These are phyloP conservation scores for Galeopsomyia nigrocyanea DNA, from an alignment of 2,888 invertebrate genomes.

Conservation along the genomic window DNA sequence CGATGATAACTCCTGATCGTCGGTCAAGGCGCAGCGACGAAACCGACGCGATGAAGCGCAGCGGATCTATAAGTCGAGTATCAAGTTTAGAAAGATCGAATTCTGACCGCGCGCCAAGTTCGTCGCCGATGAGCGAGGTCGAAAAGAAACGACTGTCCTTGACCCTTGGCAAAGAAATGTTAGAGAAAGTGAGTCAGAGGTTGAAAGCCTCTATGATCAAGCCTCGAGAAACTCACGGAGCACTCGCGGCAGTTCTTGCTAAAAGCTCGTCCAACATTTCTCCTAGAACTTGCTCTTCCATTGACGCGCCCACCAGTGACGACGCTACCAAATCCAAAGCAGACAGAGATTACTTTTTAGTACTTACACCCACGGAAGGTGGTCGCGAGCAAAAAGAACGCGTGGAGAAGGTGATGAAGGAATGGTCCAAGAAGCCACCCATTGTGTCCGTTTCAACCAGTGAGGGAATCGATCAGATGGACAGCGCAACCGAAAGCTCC, in stretches of 20 bases:
- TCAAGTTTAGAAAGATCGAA: slow-evolving; percentile 54
- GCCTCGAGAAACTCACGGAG: slow-evolving; percentile 72
- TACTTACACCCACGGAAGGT: slow-evolving; percentile 67
- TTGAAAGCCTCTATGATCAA: slow-evolving; percentile 57
- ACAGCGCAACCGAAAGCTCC: slow-evolving; percentile 76
- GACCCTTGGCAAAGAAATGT: slow-evolving; percentile 80
- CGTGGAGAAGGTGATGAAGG: slow-evolving; percentile 67
- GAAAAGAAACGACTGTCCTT: slow-evolving; percentile 82
- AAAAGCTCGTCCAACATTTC: slow-evolving; percentile 55
- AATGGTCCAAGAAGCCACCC: slow-evolving; percentile 69
- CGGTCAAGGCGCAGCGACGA: slow-evolving; percentile 37
- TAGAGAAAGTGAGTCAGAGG: slow-evolving; percentile 74
- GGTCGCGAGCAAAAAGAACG: slow-evolving; percentile 58
- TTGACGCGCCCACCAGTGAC: slow-evolving; percentile 23
- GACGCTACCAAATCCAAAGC: slow-evolving; percentile 47
- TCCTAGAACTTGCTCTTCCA: slow-evolving; percentile 70
- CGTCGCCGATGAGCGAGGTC: slow-evolving; percentile 72
- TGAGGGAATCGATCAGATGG: slow-evolving; percentile 74
- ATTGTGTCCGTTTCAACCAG: slow-evolving; percentile 55
- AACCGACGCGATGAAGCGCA: slow-evolving; percentile 52
- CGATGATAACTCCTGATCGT: slow-evolving; percentile 59
- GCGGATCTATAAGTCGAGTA: slow-evolving; percentile 60
- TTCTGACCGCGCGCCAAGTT: slow-evolving; percentile 47
- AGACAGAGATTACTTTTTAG: slow-evolving; percentile 69
- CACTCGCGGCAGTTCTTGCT: slow-evolving; percentile 73